Conservation (phyloP, 1,140 invertebrate genomes). For the Drosophila ambigua region DNA sequence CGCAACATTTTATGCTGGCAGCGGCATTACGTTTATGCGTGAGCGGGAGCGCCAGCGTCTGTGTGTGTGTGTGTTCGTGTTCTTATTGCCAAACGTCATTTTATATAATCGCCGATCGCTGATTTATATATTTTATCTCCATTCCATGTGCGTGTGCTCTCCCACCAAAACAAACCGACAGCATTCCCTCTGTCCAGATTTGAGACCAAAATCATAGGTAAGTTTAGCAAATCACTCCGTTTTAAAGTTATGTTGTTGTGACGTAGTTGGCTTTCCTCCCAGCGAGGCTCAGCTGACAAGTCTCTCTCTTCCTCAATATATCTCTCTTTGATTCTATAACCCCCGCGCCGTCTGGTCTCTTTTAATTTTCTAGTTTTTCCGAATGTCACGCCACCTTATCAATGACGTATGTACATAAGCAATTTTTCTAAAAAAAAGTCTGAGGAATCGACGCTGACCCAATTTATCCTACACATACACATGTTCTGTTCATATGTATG, state of each 20-base stretch:
- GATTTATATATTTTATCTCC: constrained; percentile 35
- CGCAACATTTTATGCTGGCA: constrained; percentile 40
- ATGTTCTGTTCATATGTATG: too few relatives aligned
- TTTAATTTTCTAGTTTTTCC: constrained; percentile 30
- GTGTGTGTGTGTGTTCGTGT: constrained; percentile 23
- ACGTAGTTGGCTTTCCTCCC: neutral
- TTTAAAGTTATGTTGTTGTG: neutral
- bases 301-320: constrained; percentile 21
- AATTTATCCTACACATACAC: constrained; percentile 26
- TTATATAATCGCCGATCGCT: constrained; percentile 47
- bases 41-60: constrained; percentile 10
- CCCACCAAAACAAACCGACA: neutral
- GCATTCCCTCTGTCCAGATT: constrained; percentile 7
- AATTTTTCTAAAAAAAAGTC: constrained; percentile 18
- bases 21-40: constrained; percentile 21
- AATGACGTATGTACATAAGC: constrained; percentile 29
- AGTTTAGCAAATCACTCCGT: constrained; percentile 6
- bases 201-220: constrained; percentile 31
- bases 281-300: constrained; percentile 16
- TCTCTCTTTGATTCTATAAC: constrained; percentile 2
- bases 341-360: constrained; percentile 32
- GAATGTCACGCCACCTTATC: constrained; percentile 73
- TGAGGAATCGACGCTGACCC: constrained; percentile 50
- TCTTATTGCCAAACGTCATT: constrained; percentile 40
- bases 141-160: constrained; percentile 31